phyloP scores from a whole-genome alignment of 2,888 invertebrate genomes.

The Hirtodrosophila trivittata region DNA sequence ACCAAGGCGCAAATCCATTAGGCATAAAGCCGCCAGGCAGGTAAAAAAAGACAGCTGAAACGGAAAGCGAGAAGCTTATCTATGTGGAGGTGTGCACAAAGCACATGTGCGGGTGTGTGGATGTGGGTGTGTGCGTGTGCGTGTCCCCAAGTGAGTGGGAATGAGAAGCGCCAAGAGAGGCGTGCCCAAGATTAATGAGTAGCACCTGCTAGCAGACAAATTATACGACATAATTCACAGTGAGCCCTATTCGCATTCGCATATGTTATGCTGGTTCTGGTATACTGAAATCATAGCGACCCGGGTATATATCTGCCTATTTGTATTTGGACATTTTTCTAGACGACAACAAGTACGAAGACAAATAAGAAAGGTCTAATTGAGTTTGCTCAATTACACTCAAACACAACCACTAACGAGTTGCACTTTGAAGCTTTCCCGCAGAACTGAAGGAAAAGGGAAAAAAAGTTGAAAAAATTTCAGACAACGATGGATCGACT shows the following conservation, averaged over 20 bases:
- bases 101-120: constrained; percentile 4
- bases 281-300: constrained; percentile 20
- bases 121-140: neutral
- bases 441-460: no score
- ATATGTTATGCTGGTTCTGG: constrained; percentile 7
- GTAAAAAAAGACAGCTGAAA: constrained; percentile 19
- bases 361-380: no score
- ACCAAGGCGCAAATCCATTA: constrained; percentile 75
- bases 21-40: constrained; percentile 52
- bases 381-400: no score
- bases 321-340: neutral
- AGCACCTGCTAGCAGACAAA: constrained; percentile 74
- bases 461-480: no score
- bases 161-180: constrained; percentile 39
- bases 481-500: no score
- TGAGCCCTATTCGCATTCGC: constrained; percentile 45
- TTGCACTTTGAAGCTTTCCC: no score
- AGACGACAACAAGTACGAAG: no score
- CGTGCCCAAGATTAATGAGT: constrained; percentile 72
- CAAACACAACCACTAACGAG: no score
- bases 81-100: constrained; percentile 5
- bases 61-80: constrained; percentile 40
- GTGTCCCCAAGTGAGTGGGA: constrained; percentile 50
- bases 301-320: constrained; percentile 1
- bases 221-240: constrained; percentile 73